Percentiles rank a stretch among this genome's conserved stretches.
Evolutionary conservation across 2,888 invertebrate species (phyloP).

Genomic region (Abscondita cerata): DNA sequence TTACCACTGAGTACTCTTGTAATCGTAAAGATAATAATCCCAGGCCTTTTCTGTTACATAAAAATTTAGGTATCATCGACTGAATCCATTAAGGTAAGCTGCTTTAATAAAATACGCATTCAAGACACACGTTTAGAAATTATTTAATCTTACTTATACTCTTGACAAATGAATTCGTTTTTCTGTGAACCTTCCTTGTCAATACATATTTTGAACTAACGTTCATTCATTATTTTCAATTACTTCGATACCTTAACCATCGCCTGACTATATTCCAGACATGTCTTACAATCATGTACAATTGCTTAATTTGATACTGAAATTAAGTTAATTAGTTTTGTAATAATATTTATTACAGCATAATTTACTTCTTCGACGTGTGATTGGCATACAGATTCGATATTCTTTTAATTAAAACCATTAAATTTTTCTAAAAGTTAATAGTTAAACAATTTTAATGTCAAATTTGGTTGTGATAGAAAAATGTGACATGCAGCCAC

Average conservation of each 20-base stretch:
- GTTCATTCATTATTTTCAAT: conserved; percentile 82
- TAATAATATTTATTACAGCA: conserved; percentile 9
- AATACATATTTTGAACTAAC: conserved; percentile 80
- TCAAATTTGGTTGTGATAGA: too few relatives aligned
- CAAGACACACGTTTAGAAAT: not conserved
- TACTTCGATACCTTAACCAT: conserved; percentile 92
- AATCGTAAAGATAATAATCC: conserved; percentile 92
- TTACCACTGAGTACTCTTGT: conserved; percentile 57
- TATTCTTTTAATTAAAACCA: conserved; percentile 91
- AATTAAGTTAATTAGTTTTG: conserved; percentile 47
- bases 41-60: conserved; percentile 94
- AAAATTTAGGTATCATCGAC: conserved; percentile 84
- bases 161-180: conserved; percentile 89
- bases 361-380: conserved; percentile 84
- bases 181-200: conserved; percentile 88
- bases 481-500: too few relatives aligned
- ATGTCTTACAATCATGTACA: conserved; percentile 95
- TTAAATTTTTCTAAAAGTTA: conserved; percentile 51
- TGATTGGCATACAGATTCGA: conserved; percentile 90
- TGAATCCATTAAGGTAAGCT: conserved; percentile 91
- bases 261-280: conserved; percentile 89
- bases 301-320: conserved; percentile 89
- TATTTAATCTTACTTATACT: conserved; percentile 67
- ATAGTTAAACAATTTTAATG: conserved; percentile 1
- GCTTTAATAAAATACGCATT: conserved; percentile 61